These are phyloP conservation scores for Scyliorhinus canicula DNA, from an alignment of 2,797 vertebrate species.

Conservation along the genomic window DNA sequence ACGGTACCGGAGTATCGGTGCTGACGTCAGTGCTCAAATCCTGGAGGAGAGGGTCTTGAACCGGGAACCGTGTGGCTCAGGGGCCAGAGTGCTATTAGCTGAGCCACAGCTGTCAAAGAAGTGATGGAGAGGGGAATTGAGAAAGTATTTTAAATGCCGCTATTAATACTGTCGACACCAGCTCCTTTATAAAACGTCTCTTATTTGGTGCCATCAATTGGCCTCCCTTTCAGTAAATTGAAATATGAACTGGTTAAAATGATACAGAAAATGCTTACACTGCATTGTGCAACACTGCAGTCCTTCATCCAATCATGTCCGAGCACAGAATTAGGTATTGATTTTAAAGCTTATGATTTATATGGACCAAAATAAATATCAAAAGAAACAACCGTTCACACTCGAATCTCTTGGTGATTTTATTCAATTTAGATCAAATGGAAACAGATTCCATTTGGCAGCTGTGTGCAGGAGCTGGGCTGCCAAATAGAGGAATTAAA, in stretches of 20 bases:
- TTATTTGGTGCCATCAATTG: not conserved
- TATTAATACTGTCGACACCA: not conserved
- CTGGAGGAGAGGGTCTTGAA: not conserved
- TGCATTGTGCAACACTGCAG: not conserved
- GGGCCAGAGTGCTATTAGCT: not conserved
- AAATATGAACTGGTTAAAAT: slow-evolving; percentile 10
- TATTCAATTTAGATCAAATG: slow-evolving; percentile 31
- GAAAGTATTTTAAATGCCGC: not conserved
- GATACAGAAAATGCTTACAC: not conserved
- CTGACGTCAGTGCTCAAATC: not conserved
- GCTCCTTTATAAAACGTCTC: not conserved
- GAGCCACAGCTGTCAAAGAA: not conserved
- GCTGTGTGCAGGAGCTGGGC: not conserved
- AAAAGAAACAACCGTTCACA: not conserved
- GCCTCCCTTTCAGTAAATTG: slow-evolving; percentile 19
- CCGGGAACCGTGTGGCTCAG: not conserved
- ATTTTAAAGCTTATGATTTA: slow-evolving; percentile 46
- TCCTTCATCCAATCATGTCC: slow-evolving; percentile 46
- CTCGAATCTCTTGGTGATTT: slow-evolving; percentile 9
- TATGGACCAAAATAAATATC: slow-evolving; percentile 26
- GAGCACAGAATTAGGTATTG: slow-evolving; percentile 55
- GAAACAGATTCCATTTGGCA: slow-evolving; percentile 33
- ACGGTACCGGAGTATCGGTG: not conserved
- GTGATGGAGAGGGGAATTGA: not conserved
- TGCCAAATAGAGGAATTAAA: not conserved